Conservation (phyloP, 2,888 invertebrate species). For the Cerastis leucographa region DNA sequence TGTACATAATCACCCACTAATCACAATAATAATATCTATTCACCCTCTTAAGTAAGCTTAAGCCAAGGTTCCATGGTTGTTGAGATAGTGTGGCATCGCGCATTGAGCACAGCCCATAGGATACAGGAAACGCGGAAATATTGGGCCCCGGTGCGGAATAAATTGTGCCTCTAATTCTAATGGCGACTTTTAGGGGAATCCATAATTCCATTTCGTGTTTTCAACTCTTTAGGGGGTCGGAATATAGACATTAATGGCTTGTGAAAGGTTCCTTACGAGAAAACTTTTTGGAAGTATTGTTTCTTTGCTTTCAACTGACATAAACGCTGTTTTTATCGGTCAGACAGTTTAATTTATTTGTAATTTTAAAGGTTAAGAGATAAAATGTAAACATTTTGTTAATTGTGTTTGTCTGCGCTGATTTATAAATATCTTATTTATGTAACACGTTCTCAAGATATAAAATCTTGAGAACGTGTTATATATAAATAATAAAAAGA, state of each 20-base stretch:
- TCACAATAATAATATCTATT: conserved; percentile 41
- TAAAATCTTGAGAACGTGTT: too few species aligned
- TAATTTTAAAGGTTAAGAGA: conserved; percentile 26
- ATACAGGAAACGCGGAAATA: conserved; percentile 73
- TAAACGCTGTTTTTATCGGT: conserved; percentile 59
- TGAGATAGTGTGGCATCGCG: conserved; percentile 52
- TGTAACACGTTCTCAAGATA: not conserved
- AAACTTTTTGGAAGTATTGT: conserved; percentile 79
- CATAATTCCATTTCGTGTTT: conserved; percentile 89
- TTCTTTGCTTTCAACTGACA: conserved; percentile 71
- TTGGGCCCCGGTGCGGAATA: conserved; percentile 81
- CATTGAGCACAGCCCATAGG: conserved; percentile 36
- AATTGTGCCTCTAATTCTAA: conserved; percentile 87
- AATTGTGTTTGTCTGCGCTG: not conserved
- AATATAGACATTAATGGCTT: conserved; percentile 87
- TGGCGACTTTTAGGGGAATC: conserved; percentile 88
- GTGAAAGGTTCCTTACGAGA: conserved; percentile 86
- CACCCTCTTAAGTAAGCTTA: conserved; percentile 45
- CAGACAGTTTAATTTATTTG: conserved; percentile 54
- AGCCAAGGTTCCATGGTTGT: conserved; percentile 29
- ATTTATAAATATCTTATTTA: not conserved
- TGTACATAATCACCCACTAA: conserved; percentile 32
- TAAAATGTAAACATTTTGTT: conserved; percentile 16
- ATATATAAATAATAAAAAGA: too few species aligned
- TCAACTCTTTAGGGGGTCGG: conserved; percentile 88